Evolutionary conservation across 2,113 vertebrate species (phyloP).

Genomic region (Bubo bubo): DNA sequence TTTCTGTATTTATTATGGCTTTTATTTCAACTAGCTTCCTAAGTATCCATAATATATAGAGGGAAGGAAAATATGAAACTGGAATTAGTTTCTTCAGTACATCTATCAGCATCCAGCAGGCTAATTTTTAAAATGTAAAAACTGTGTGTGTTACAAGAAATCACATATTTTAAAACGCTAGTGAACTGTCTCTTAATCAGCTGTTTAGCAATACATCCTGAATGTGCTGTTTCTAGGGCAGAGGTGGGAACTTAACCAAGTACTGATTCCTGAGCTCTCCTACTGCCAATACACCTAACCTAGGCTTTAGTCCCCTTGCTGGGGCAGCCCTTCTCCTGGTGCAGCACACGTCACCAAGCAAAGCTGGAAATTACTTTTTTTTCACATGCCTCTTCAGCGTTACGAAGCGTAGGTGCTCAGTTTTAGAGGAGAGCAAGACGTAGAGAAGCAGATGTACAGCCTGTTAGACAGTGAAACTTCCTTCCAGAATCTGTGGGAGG

Average conservation of each 20-base stretch:
- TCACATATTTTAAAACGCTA: rapidly evolving
- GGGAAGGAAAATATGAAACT: background rate
- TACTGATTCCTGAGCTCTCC: background rate
- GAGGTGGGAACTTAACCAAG: background rate
- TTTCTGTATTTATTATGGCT: background rate
- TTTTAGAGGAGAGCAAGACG: background rate
- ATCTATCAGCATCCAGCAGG: background rate
- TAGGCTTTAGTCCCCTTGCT: background rate
- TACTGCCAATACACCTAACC: too few relatives aligned
- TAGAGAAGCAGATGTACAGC: background rate
- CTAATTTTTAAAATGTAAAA: background rate
- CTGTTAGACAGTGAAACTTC: too few relatives aligned
- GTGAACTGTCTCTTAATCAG: background rate
- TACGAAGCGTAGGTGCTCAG: background rate
- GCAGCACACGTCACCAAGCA: background rate
- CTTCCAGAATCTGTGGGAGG: background rate
- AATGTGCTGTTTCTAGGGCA: background rate
- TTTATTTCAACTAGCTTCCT: background rate
- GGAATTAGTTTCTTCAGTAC: background rate
- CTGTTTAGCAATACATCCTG: background rate
- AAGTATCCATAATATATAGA: background rate
- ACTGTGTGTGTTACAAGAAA: background rate
- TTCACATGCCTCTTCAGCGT: background rate
- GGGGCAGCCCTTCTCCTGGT: background rate
- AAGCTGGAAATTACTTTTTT: background rate